Evolutionary conservation across 1,140 invertebrate species (phyloP).

Genomic region (Drosophila sp.): DNA sequence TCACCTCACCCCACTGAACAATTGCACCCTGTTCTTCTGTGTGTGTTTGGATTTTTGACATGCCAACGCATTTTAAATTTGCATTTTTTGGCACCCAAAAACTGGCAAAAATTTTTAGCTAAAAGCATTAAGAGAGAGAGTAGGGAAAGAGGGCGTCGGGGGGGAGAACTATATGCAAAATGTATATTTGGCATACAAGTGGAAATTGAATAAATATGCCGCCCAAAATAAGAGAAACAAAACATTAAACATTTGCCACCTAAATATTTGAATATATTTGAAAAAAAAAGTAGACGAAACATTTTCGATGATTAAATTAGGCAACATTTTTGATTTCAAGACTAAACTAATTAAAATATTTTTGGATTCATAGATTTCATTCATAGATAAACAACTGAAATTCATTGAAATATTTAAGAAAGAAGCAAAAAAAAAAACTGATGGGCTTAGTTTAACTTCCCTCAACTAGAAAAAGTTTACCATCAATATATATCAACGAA

Average conservation of each 20-base stretch:
- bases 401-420: neutral
- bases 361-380: neutral
- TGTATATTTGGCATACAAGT: conserved; percentile 28
- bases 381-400: neutral
- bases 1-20: conserved; percentile 30
- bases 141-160: no score
- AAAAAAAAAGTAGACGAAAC: neutral
- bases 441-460: no score
- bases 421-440: no score
- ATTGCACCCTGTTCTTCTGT: conserved; percentile 46
- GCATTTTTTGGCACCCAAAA: conserved; percentile 73
- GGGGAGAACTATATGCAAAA: conserved; percentile 6
- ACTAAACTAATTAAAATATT: conserved; percentile 6
- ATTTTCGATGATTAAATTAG: conserved; percentile 9
- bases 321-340: neutral
- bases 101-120: conserved; percentile 61
- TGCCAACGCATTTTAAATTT: conserved; percentile 79
- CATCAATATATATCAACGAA: neutral
- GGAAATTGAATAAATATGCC: conserved; percentile 56
- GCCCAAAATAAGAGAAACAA: conserved; percentile 29
- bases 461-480: neutral
- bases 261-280: conserved; percentile 55
- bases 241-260: conserved; percentile 41
- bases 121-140: conserved; percentile 55
- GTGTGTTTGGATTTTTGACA: conserved; percentile 68